Evolutionary conservation across 1,140 invertebrate species (phyloP), one percentile per base, ranked within the genome.

Genomic region (Nautilus pompilius): DNA sequence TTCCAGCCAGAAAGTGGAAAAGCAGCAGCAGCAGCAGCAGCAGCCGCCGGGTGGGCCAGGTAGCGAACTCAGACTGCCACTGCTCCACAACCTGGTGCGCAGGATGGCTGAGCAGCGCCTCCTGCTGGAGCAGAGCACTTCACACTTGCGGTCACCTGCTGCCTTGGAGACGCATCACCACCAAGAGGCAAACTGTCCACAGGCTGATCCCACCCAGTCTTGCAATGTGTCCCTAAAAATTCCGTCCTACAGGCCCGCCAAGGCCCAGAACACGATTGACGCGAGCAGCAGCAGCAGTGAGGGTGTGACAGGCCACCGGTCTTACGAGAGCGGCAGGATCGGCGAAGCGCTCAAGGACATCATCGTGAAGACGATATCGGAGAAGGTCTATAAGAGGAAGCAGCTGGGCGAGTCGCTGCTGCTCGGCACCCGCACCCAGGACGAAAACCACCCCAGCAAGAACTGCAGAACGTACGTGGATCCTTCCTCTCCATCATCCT

Each of bases 331-430:
- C 58, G 72, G 73, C 30, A 72, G 71, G 56, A 80, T 84, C 64
- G 82, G 84, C 28, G 85, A 86, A 34, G 77, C 79, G 2, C 85
- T 90, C 57, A 88, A 87, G 69, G 89, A 90, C 76, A 92, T 93
- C 66, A 94, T 95, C 73, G 90, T 91, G 54, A 93, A 92, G 76
- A 93, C 90, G 75, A 94, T 94, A 70, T 91, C 89, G 79, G 89
- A 93, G 70, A 93, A 93, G 79, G 91, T 93, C 5, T 53, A 60
- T 29, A 46, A 41, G 17, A n/a, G 55, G 10, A 41, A 57, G 34
- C 55, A 41, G 22, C 55, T 26, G n/a, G 32, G 22, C 4, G 55
- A 41, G 22, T 20, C 45, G 45, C n/a, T n/a, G n/a, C n/a, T n/a
- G n/a, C n/a, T n/a, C n/a, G 26, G 13, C 59, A 20, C 45, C 45